These are phyloP conservation scores for Drosophila suboccidentalis DNA, from an alignment of 2,888 invertebrate genomes.

Conservation along the genomic window DNA sequence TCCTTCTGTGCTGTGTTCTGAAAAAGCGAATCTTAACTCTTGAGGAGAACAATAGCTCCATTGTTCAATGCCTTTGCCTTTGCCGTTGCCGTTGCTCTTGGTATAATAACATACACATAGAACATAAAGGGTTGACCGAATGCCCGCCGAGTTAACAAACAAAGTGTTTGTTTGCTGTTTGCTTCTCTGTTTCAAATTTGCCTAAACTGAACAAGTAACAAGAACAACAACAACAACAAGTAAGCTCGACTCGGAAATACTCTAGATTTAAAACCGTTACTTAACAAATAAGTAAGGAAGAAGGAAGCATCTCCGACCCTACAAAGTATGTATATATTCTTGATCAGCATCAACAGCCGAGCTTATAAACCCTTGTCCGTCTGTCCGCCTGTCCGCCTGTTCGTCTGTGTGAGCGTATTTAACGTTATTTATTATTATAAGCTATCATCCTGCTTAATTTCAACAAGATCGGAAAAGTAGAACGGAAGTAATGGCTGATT, in stretches of 20 bases:
- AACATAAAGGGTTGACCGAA: constrained; percentile 29
- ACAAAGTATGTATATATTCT: no score
- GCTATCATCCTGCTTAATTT: no score
- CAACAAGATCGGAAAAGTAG: no score
- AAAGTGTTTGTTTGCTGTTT: constrained; percentile 59
- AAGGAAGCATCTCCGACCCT: no score
- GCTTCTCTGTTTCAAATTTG: constrained; percentile 2
- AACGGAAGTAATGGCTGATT: no score
- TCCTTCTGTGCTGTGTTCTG: background rate
- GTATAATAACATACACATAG: background rate
- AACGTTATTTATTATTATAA: no score
- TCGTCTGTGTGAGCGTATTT: no score
- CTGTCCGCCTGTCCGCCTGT: no score
- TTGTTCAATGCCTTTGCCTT: constrained; percentile 28
- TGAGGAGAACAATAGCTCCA: constrained; percentile 41
- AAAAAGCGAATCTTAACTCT: background rate
- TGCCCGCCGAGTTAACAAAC: constrained; percentile 40
- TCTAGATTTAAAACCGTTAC: background rate
- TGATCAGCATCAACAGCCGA: no score
- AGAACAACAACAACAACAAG: no score
- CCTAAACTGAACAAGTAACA: background rate
- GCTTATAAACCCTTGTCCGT: no score
- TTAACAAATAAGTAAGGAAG: no score
- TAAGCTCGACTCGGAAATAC: background rate
- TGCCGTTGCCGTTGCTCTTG: background rate